These are phyloP conservation scores for Latrodectus hesperus DNA, from an alignment of 2,888 invertebrate species.

Conservation along the genomic window DNA sequence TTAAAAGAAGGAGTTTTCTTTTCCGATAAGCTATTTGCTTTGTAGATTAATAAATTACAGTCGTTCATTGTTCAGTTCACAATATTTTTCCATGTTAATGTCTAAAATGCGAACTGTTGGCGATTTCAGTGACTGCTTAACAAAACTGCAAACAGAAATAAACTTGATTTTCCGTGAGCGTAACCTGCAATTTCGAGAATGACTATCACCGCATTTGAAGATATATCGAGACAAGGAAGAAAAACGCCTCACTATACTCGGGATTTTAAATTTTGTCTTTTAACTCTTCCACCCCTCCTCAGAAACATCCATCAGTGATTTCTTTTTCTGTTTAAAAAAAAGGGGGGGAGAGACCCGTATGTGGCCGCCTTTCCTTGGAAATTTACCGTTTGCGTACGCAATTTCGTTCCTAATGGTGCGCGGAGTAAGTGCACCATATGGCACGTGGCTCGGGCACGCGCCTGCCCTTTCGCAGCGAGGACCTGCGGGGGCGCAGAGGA, in stretches of 20 bases:
- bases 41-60: too few species aligned
- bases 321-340: neutral
- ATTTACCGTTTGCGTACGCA: slow-evolving; percentile 2
- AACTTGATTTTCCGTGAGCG: neutral
- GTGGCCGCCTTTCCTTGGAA: neutral
- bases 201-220: neutral
- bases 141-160: neutral
- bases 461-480: neutral
- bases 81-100: too few species aligned
- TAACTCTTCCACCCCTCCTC: neutral
- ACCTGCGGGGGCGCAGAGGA: neutral
- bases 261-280: neutral
- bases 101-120: too few species aligned
- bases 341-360: neutral
- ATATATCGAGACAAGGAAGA: too few species aligned
- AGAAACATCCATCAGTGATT: neutral
- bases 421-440: neutral
- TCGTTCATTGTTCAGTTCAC: too few species aligned
- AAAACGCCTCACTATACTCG: neutral
- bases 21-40: too few species aligned
- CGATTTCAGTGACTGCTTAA: neutral
- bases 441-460: neutral
- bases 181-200: neutral
- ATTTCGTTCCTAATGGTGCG: slow-evolving; percentile 1
- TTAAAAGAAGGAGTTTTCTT: too few species aligned